A percentile compares a stretch with the other conserved stretches of the same genome.
These are phyloP conservation scores for Gadus macrocephalus DNA, from an alignment of 2,113 vertebrate genomes.

Conservation along the genomic window DNA sequence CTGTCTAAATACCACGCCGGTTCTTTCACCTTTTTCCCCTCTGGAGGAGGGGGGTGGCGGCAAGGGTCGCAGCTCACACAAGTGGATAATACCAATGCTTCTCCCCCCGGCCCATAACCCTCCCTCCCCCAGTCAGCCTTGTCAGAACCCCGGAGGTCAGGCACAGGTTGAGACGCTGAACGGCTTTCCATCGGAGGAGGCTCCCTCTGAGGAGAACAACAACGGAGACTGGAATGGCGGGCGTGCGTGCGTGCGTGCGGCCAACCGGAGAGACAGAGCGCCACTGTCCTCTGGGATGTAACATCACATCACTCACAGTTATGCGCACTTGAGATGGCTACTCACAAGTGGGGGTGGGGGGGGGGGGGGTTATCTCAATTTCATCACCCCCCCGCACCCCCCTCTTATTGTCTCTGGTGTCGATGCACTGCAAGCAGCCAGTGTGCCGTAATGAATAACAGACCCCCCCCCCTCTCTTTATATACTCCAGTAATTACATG, in stretches of 20 bases:
- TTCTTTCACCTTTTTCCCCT: conserved; percentile 23
- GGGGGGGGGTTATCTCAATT: background rate
- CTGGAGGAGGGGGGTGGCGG: conserved; percentile 14
- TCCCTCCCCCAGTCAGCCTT: background rate
- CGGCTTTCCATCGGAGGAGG: background rate
- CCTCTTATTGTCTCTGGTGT: background rate
- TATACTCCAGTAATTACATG: conserved; percentile 31
- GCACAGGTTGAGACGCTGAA: background rate
- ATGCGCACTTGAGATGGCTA: background rate
- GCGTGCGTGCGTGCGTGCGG: background rate
- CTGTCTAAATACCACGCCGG: conserved; percentile 17
- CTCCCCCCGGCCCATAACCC: conserved; percentile 8
- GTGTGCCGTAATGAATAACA: background rate
- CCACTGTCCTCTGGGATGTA: conserved; percentile 12
- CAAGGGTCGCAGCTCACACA: background rate
- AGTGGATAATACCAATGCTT: too few species aligned
- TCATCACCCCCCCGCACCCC: background rate
- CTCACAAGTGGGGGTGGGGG: conserved; percentile 1
- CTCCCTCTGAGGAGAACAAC: too few species aligned
- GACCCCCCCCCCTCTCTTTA: conserved; percentile 6
- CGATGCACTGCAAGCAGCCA: too few species aligned
- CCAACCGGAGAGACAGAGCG: background rate
- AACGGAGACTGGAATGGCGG: background rate
- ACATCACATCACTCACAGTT: conserved; percentile 23
- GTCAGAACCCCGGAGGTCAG: conserved; percentile 20